Evolutionary conservation across 2,113 vertebrate species (phyloP), one percentile per base, ranked within the genome.

Genomic region (Epinephelus fuscoguttatus): DNA sequence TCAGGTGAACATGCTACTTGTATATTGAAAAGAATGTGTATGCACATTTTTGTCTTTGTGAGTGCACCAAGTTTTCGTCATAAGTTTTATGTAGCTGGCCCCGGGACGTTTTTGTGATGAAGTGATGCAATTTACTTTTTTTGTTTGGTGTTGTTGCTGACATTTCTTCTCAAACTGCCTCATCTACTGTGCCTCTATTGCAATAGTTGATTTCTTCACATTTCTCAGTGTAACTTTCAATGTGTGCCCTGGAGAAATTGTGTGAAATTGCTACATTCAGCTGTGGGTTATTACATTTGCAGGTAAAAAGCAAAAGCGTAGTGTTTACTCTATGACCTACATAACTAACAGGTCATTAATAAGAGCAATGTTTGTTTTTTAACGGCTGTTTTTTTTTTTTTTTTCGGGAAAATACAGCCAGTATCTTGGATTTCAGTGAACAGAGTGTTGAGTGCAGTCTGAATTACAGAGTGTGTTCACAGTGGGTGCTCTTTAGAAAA

Each of bases 381-480:
- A 79, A 67, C 30, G 42, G 27, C 40, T 75, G 14, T 27, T 6
- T 47, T n/a, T n/a, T n/a, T n/a, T n/a, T n/a, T n/a, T n/a, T n/a
- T n/a, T 66, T 59, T 42, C 15, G 53, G 33, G 15, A 11, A 68
- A 68, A 37, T 19, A 62, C 12, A 33, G 23, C 25, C 10, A 37
- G 15, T 21, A 1, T 11, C 23, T 61, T 6, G 37, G 74, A 33
- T 70, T 63, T 88, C 23, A 70, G 37, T 23, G 19, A 27, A 37
- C 53, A 30, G 6, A 64, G 19, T 70, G 50, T 62, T 59, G 60
- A 87, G 42, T 56, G 49, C 37, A n/a, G 42, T 68, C 18, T 66
- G 17, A 64, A 25, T 52, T 47, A 15, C 14, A 33, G 68, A 33
- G 6, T 10, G 33, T 50, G 27, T 23, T 61, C 57, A 17, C 25